Evolutionary conservation across 2,797 vertebrate species (phyloP), one percentile per base, ranked within the genome.

Genomic region (Eulemur coronatus): DNA sequence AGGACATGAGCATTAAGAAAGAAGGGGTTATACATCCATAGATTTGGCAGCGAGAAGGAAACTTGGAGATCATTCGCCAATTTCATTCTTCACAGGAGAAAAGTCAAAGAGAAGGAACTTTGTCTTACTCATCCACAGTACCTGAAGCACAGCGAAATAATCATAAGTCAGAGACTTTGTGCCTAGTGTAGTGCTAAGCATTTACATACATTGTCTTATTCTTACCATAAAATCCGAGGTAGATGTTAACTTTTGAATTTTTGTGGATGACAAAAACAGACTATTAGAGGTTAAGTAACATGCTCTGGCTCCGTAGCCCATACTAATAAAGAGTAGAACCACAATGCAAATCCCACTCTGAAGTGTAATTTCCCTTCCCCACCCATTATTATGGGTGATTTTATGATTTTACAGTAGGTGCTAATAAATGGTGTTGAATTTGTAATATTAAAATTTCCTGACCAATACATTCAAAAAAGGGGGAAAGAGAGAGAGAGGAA

Each of bases 151-250:
- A 78, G 4, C 43, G 82, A 93, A 38, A 26, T 50, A 50, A 57
- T 38, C 81, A 43, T 43, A 87, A 80, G 59, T 20, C 18, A 7
- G 15, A 28, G 13, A 41, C 24, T 33, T 7, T 46, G 11, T 52
- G 4, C 55, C 41, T 80, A 14, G 1, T 33, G 67, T 17, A 72
- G 1, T 12, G 46, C 52, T 75, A 59, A 94, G 24, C 30, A 80
- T 86, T 92, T 87, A 13, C 59, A 69, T 35, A 24, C 17, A 30
- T 41, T 82, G 35, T 80, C 10, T 67, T 30, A 33, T 59, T 46
- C 63, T 91, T 72, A 93, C 9, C 26, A 65, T 65, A 92, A 95
- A 46, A 87, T 86, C 43, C 89, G 65, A 93, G 14, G 20, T 84
- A 28, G 33, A 12, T 63, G 63, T 7, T 28, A 72, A 67, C 84